Percentiles rank a stretch among this genome's conserved stretches.
phyloP scores from a whole-genome alignment of 1,140 invertebrate species.

The Drosophila pruinosa region DNA sequence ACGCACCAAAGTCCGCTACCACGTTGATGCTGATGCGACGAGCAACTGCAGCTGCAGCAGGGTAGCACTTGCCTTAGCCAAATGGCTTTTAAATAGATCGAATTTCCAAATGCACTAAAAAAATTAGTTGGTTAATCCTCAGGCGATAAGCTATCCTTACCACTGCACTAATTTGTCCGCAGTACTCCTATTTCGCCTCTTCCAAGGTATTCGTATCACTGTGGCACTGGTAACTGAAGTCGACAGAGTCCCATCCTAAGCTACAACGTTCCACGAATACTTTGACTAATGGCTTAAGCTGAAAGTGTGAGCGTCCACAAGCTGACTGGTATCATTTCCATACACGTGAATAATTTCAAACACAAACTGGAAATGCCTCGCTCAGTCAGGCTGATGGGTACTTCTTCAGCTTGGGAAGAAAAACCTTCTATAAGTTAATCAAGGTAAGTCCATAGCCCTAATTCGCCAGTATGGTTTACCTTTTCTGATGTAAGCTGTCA shows the following conservation, averaged over 20 bases:
- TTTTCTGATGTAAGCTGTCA: slow-evolving; percentile 65
- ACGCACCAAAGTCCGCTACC: background rate
- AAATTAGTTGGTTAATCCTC: slow-evolving; percentile 17
- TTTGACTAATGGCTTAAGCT: slow-evolving; percentile 3
- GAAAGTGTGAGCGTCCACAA: background rate
- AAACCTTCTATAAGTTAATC: slow-evolving; percentile 38
- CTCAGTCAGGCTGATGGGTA: background rate
- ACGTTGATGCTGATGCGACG: slow-evolving; percentile 6
- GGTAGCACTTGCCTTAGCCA: background rate
- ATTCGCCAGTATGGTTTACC: slow-evolving; percentile 75
- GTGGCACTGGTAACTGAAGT: no score
- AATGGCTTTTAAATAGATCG: slow-evolving; percentile 49
- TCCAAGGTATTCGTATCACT: no score
- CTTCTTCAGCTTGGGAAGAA: slow-evolving; percentile 5
- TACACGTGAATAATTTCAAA: background rate
- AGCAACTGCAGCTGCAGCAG: background rate
- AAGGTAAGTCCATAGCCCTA: slow-evolving; percentile 54
- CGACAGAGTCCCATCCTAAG: no score
- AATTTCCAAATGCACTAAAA: slow-evolving; percentile 43
- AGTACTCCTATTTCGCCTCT: no score
- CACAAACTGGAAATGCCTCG: background rate
- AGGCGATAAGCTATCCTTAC: no score
- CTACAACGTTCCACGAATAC: no score
- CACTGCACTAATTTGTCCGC: background rate
- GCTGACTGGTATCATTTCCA: background rate